Conservation (phyloP, 2,113 vertebrate genomes). For the Grallaria varia region DNA sequence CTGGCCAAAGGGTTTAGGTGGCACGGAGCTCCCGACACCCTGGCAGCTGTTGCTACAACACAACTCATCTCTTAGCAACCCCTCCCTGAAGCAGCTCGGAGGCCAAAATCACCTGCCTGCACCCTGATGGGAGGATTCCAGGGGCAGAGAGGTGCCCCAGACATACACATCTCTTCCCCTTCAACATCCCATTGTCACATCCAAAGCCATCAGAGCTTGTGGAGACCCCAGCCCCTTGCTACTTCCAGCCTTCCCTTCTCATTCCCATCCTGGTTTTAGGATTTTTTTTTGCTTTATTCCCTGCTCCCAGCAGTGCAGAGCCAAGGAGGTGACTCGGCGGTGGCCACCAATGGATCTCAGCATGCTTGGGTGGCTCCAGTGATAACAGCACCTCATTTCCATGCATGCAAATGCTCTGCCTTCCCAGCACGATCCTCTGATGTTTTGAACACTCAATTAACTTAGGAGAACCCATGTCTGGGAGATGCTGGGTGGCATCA, state of each 20-base stretch:
- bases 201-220: neutral
- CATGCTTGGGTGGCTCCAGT: fast-evolving
- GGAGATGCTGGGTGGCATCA: neutral
- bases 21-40: fast-evolving
- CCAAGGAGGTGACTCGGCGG: neutral
- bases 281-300: neutral
- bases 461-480: neutral
- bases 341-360: neutral
- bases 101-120: fast-evolving
- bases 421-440: neutral
- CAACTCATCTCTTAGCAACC: slow-evolving; percentile 49
- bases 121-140: too few species aligned
- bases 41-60: slow-evolving; percentile 68
- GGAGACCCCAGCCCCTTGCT: neutral
- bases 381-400: neutral
- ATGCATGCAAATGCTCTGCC: neutral
- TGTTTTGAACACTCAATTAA: neutral
- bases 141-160: neutral
- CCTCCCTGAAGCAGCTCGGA: neutral
- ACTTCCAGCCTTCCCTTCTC: neutral
- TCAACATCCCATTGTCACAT: neutral
- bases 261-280: neutral
- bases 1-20: neutral
- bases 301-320: neutral
- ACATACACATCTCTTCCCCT: neutral